Evolutionary conservation across 2,888 invertebrate species (phyloP).

Genomic region (Melanargia galathea): DNA sequence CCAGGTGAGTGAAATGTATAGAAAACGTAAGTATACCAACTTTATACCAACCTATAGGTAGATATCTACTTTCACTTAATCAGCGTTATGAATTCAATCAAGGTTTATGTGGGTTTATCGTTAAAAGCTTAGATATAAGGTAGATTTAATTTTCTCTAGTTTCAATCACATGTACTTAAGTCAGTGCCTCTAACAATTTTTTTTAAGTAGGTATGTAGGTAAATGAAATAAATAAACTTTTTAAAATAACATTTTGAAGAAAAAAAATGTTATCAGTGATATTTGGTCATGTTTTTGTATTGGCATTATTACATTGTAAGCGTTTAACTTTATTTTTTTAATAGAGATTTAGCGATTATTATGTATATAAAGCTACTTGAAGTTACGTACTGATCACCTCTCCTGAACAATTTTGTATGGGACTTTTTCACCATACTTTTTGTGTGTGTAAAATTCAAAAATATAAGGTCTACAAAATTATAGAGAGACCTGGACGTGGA

Average conservation of each 20-base stretch:
- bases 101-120: constrained; percentile 3
- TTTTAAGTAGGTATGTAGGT: too few relatives aligned
- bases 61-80: not conserved
- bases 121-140: constrained; percentile 10
- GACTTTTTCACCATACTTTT: too few relatives aligned
- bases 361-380: too few relatives aligned
- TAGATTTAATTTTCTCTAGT: constrained; percentile 12
- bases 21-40: too few relatives aligned
- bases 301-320: constrained; percentile 23
- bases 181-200: too few relatives aligned
- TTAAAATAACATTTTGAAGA: not conserved
- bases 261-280: constrained; percentile 11
- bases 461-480: too few relatives aligned
- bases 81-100: constrained; percentile 8
- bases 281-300: constrained; percentile 16
- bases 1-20: not conserved
- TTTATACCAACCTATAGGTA: too few relatives aligned
- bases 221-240: too few relatives aligned
- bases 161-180: not conserved
- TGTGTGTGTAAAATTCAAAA: too few relatives aligned
- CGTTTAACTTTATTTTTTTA: not conserved
- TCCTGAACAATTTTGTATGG: too few relatives aligned
- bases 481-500: too few relatives aligned
- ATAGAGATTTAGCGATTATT: not conserved
- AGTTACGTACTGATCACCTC: too few relatives aligned